Percentiles rank a stretch among this genome's conserved stretches.
Evolutionary conservation across 64 coral and sea anemone species (phyloP).

Genomic region (Trachythela sp.): DNA sequence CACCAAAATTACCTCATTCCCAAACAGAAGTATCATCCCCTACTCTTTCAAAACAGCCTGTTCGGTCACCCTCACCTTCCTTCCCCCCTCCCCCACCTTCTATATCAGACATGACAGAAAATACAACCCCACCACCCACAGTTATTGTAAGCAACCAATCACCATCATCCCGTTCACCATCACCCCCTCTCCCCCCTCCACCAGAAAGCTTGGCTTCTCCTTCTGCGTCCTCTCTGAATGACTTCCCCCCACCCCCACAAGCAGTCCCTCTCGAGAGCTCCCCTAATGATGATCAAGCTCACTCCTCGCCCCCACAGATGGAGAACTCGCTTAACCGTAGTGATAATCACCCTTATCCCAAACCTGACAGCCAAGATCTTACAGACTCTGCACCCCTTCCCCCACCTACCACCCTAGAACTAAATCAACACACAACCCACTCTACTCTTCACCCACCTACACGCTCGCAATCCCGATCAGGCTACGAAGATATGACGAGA

Average conservation of each 20-base stretch:
- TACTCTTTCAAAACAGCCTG: neutral
- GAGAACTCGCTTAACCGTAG: too few relatives aligned
- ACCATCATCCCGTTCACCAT: neutral
- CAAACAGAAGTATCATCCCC: neutral
- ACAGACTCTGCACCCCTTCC: neutral
- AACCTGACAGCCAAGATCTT: neutral
- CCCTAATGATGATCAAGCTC: too few relatives aligned
- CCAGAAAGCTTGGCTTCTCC: neutral
- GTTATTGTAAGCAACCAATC: neutral
- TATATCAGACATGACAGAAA: neutral
- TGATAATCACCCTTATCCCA: too few relatives aligned
- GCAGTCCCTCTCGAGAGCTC: neutral
- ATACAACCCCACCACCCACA: neutral
- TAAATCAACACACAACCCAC: neutral
- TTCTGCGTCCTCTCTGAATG: neutral
- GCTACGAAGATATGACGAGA: constrained; percentile 5
- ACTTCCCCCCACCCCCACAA: neutral
- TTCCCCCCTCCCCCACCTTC: neutral
- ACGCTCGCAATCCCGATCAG: neutral
- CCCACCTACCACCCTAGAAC: neutral
- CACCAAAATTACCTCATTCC: neutral
- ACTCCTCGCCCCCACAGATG: too few relatives aligned
- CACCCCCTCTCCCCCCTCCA: neutral
- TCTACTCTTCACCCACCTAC: neutral
- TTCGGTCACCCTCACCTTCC: neutral